Conservation (phyloP, 2,113 vertebrate species). For the Meriones unguiculatus region DNA sequence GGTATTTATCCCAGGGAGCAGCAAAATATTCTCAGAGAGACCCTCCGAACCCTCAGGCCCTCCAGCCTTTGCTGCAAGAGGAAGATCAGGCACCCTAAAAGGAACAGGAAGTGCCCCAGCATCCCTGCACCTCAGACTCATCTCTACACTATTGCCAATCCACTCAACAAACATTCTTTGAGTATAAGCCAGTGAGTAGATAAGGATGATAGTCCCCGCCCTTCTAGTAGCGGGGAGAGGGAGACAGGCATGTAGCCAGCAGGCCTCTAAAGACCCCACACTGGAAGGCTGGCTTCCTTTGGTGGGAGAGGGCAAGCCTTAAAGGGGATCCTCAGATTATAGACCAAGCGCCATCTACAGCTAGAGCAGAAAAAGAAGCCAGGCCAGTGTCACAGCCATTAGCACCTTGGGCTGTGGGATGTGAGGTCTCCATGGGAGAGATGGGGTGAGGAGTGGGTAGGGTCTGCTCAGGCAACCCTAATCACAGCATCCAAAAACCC, state of each 20-base stretch:
- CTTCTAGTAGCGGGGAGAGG: too few relatives aligned
- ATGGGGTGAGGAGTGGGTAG: rapidly evolving
- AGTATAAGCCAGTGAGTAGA: neutral
- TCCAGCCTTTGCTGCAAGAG: neutral
- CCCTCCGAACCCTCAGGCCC: neutral
- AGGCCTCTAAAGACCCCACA: neutral
- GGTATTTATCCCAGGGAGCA: neutral
- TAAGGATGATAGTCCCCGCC: rapidly evolving
- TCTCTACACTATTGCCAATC: rapidly evolving
- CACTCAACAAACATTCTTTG: rapidly evolving
- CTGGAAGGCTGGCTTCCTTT: neutral
- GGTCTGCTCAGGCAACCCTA: neutral
- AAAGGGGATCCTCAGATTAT: rapidly evolving
- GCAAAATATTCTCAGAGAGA: neutral
- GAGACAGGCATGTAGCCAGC: neutral
- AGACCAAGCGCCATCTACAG: too few relatives aligned
- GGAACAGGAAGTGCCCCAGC: neutral
- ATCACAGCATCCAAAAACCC: neutral
- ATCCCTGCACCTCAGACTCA: rapidly evolving
- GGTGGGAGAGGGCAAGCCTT: neutral
- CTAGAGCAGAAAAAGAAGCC: neutral
- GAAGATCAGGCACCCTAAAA: rapidly evolving
- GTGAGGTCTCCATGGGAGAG: rapidly evolving
- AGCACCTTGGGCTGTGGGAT: rapidly evolving
- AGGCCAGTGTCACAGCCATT: rapidly evolving